phyloP scores from a whole-genome alignment of 1,140 invertebrate genomes.

The Lordiphosa mommai region DNA sequence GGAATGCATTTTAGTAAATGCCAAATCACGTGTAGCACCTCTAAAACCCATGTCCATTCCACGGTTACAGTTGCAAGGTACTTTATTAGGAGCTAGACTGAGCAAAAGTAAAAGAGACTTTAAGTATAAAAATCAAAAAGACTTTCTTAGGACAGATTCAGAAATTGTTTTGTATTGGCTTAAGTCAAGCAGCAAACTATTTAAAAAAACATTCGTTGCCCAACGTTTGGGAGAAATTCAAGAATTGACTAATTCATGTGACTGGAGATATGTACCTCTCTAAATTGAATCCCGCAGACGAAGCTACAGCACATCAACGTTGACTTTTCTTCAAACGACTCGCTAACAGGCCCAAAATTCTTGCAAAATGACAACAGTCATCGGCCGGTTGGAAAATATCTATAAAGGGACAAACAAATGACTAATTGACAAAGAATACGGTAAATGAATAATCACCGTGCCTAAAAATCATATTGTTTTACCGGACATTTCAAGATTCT shows the following conservation, averaged over 20 bases:
- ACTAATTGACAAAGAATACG: conserved; percentile 1
- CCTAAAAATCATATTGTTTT: neutral
- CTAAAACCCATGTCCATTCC: conserved; percentile 19
- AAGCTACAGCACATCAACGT: conserved; percentile 48
- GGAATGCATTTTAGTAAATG: conserved; percentile 2
- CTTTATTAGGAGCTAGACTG: too few species aligned
- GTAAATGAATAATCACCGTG: neutral
- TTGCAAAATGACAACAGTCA: neutral
- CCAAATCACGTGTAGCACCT: conserved; percentile 11
- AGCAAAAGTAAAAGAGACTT: conserved; percentile 5
- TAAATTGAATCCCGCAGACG: conserved; percentile 50
- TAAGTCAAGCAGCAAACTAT: too few species aligned
- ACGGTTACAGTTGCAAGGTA: conserved; percentile 4
- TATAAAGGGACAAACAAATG: neutral
- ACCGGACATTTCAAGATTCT: too few species aligned
- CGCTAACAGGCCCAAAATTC: conserved; percentile 12
- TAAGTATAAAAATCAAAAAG: too few species aligned
- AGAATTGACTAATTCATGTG: conserved; percentile 37
- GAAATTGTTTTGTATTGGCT: conserved; percentile 12
- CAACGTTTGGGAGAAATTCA: conserved; percentile 52
- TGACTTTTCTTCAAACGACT: conserved; percentile 3
- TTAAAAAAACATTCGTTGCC: conserved; percentile 39
- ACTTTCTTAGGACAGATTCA: conserved; percentile 4
- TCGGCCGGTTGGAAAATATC: conserved; percentile 6
- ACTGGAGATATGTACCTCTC: conserved; percentile 52